phyloP scores from a whole-genome alignment of 2,113 vertebrate species.

The Lates calcarifer region DNA sequence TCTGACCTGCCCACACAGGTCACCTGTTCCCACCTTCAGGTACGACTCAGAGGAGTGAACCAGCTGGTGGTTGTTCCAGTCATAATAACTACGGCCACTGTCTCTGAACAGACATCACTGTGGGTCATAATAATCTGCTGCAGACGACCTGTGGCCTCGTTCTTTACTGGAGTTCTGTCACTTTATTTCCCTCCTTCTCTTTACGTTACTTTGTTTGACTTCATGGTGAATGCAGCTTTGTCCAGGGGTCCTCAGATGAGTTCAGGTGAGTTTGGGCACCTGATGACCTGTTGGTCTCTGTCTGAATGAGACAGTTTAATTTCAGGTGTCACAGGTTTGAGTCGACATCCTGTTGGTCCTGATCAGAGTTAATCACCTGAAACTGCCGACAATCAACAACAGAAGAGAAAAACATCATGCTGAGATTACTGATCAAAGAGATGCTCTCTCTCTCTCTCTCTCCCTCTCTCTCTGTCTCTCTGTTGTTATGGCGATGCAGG shows the following conservation, averaged over 20 bases:
- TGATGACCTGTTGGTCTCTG: background rate
- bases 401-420: background rate
- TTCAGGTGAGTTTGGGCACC: background rate
- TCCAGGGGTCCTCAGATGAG: background rate
- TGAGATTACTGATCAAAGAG: slow-evolving; percentile 22
- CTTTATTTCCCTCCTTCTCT: too few relatives aligned
- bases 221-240: too few relatives aligned
- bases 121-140: too few relatives aligned
- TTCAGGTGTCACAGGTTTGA: background rate
- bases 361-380: slow-evolving; percentile 1
- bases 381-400: background rate
- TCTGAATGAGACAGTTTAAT: background rate
- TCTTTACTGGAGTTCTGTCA: too few relatives aligned
- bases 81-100: too few relatives aligned
- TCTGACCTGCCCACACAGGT: background rate
- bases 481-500: slow-evolving; percentile 23
- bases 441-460: background rate
- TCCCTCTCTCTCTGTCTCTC: background rate
- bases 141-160: too few relatives aligned
- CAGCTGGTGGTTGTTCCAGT: too few relatives aligned
- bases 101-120: too few relatives aligned
- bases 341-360: background rate
- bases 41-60: too few relatives aligned
- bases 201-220: too few relatives aligned
- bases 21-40: too few relatives aligned